Base-by-base conservation (phyloP, 1,140 invertebrate genomes). In the Berghia stephanieae region DNA sequence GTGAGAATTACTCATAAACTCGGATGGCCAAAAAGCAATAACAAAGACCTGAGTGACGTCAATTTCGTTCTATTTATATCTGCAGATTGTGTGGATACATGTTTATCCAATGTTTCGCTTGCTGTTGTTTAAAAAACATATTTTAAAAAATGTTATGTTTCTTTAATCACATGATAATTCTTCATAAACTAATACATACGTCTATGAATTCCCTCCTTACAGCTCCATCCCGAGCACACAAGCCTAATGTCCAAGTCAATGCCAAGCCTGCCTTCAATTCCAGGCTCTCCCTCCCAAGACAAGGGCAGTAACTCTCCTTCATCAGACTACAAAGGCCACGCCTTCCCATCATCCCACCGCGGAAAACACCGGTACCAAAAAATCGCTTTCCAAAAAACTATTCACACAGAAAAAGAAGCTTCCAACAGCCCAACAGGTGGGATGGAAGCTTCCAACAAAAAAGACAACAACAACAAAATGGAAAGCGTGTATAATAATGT, bases 341-440 rank as follows among this genome's bases (percentile, higher is more conserved):
- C 75, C 24, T 75, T 67, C 16, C 49, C 60, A 18, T 42, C 52
- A 0, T 66, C 69, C 27, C 49, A 52, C 27, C 70, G 31, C 42
- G 55, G 77, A 27, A 84, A 79, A 75, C 80, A 84, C 73, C 76
- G 80, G 60, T 82, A 78, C 55, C 77, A 84, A 67, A 78, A 75
- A 70, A 79, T 84, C 27, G 75, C 79, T 27, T 77, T 82, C 38
- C 77, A 75, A 43, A 82, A 82, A 77, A 73, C 70, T 52, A 68
- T 84, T 0, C 46, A 79, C 34, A 74, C 34, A 78, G 21, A 79
- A 75, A 74, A 77, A 81, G 76, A 77, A 75, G 18, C 57, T 24
- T 10, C 57, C 10, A 31, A 27, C 27, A 31, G 34, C 27, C 34
- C 46, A n/a, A 71, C 42, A 24, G 42, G 36, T 44, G 16, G 5